A percentile compares a stretch with the other conserved stretches of the same genome.
Conservation (phyloP, 2,888 invertebrate species). For the Odontocolon sp. region DNA sequence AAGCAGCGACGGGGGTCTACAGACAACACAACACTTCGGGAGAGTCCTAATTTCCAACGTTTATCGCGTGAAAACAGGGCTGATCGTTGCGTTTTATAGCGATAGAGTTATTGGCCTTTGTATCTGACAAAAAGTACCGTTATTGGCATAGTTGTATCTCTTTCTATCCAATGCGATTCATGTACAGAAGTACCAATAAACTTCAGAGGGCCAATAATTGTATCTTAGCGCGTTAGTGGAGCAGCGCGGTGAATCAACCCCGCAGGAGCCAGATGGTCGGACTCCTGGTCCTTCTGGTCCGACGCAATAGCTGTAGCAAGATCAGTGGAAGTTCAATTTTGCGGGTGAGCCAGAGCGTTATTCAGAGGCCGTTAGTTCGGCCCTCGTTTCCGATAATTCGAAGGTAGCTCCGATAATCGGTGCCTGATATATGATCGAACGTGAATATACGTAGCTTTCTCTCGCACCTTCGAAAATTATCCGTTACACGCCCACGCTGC, state of each 20-base stretch:
- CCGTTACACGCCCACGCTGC: conserved; percentile 76
- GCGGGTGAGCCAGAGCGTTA: conserved; percentile 64
- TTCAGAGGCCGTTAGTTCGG: conserved; percentile 68
- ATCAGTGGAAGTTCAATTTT: conserved; percentile 14
- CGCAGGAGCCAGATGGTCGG: conserved; percentile 75
- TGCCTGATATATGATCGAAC: conserved; percentile 76
- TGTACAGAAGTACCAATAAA: no score
- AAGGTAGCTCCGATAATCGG: conserved; percentile 72
- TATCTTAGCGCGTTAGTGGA: conserved; percentile 56
- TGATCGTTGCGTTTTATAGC: conserved; percentile 48
- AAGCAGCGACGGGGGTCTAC: conserved; percentile 14
- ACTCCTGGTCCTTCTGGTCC: conserved; percentile 30
- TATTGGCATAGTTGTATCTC: no score
- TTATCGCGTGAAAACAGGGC: conserved; percentile 71
- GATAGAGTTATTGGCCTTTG: no score
- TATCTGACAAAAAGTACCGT: no score
- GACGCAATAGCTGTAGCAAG: conserved; percentile 24
- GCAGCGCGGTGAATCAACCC: conserved; percentile 76
- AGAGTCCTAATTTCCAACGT: conserved; percentile 68
- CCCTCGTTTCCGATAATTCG: conserved; percentile 79
- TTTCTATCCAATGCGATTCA: no score
- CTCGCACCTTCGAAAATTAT: conserved; percentile 75
- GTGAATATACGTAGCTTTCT: conserved; percentile 67
- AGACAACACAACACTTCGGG: conserved; percentile 43
- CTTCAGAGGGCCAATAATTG: no score